Evolutionary conservation across 2,113 vertebrate genomes (phyloP), one percentile per base, ranked within the genome.

Genomic region (Psilopogon haemacephalus): DNA sequence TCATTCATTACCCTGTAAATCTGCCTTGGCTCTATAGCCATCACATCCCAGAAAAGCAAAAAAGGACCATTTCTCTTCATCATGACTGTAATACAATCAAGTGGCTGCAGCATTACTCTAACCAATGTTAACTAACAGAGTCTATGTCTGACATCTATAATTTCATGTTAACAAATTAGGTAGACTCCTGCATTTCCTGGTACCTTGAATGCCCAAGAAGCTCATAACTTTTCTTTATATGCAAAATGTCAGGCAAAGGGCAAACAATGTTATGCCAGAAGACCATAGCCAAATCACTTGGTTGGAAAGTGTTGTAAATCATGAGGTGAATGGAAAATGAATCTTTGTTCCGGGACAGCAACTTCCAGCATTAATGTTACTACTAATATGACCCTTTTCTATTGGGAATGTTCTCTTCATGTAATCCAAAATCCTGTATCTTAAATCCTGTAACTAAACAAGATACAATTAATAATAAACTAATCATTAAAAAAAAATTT

Each of bases 181-280:
- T 91, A 94, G 87, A 94, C 60, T 96, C 87, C 60, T 92, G 94
- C 94, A 94, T 96, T 96, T 96, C 96, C 95, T 95, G 95, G 95
- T 96, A 96, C 94, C 94, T 95, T 77, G 91, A 95, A 96, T 92
- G 82, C 93, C 95, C 87, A 95, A 96, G 94, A 95, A 96, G 94
- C 94, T 93, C 93, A 94, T 95, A 96, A 96, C 84, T 96, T 96
- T 94, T 94, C 87, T 96, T 96, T 95, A 96, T 94, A 95, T 94
- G 95, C 89, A 94, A 89, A 94, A 93, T 80, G 95, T 96, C 95
- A 96, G 56, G 42, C 94, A 96, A 96, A 96, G 96, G 96, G 94
- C 96, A 96, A 94, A 96, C 93, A 95, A 95, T 96, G 96, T 96
- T 96, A 95, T 95, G 94, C 91, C 95, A 96, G 91, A 95, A 95